Evolutionary conservation across 2,113 vertebrate genomes (phyloP), one percentile per base, ranked within the genome.

Genomic region (Delphinus delphis): DNA sequence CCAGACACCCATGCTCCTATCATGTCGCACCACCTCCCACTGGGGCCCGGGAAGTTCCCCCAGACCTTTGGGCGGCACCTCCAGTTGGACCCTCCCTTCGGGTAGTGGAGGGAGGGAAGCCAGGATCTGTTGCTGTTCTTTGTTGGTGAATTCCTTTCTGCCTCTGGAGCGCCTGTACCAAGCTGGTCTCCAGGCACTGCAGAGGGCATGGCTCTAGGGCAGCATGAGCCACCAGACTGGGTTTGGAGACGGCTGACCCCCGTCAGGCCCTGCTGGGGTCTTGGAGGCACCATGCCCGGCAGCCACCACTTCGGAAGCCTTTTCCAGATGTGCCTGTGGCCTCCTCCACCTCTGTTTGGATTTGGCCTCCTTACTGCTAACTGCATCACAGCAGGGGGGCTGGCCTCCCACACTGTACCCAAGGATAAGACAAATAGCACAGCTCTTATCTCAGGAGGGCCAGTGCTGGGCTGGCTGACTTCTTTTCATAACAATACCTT

Each of bases 311-410:
- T 71, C 4, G 36, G 67, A 36, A 82, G 31, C 36, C 41, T 76
- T 76, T 86, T 65, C 41, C 23, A 58, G 7, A 10, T 21, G 41
- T 47, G 8, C 53, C 68, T 77, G 23, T 31, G 38, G 76, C 63
- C 41, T 87, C 14, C 4, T 53, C 88, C 55, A 4, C 18, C 76
- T 60, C 76, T 26, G 1, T 44, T 38, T 0, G 0, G 0, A 17
- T 70, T 41, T 74, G 65, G 44, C 67, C 31, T 70, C 14, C 71
- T 74, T 58, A 20, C 25, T 36, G 28, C 15, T 28, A 33, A 23
- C 18, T 25, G 3, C 3, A 25, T 47, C 20, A 74, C 5, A 62
- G 84, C 44, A 12, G 4, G 55, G 79, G 73, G 26, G 31, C 17
- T 58, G 0, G 1, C 8, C 74, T 53, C 62, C 12, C 67, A 9